Evolutionary conservation across 2,113 vertebrate genomes (phyloP), one percentile per base, ranked within the genome.

Genomic region (Gnathonemus longibarbis): DNA sequence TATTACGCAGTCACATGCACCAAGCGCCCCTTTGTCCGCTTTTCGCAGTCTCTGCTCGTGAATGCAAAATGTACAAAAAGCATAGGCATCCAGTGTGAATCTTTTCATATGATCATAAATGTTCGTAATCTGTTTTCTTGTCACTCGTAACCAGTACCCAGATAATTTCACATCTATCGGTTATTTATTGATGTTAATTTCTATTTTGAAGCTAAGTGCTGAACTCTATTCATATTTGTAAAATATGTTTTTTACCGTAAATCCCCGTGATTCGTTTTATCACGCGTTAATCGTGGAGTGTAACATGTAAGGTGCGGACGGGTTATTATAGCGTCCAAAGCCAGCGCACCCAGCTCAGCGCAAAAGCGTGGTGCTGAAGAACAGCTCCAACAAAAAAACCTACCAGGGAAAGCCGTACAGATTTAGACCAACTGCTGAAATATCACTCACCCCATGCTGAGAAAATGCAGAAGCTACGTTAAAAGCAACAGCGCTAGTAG

Each of bases 361-460:
- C 31, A 42, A 52, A 80, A 7, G 35, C 89, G 49, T 89, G 80
- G 89, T 89, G 52, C 89, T 89, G 89, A 89, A 85, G 89, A 85
- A 89, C 89, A 89, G 89, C 89, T 84, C 89, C 80, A 9, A 50
- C 9, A 3, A 27, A 53, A 24, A n/a, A 80, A 24, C 49, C 74
- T 77, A 58, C 89, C 24, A 87, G 85, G 9, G 46, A 19, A 19
- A 48, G 27, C 42, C 21, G 27, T 52, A 39, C 53, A 49, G 11
- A 35, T 84, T 84, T 52, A 19, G 80, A 35, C 87, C 53, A 42
- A 39, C n/a, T 24, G 53, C 52, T 58, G 56, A 42, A 62, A 88
- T 31, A 62, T 88, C 56, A 9, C 42, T 62, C 9, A 46, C 9
- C 35, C 24, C 52, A 5, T 42, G 42, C 49, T 35, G 24, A 19